phyloP scores from a whole-genome alignment of 2,888 invertebrate genomes.

The Chouioia cunea region DNA sequence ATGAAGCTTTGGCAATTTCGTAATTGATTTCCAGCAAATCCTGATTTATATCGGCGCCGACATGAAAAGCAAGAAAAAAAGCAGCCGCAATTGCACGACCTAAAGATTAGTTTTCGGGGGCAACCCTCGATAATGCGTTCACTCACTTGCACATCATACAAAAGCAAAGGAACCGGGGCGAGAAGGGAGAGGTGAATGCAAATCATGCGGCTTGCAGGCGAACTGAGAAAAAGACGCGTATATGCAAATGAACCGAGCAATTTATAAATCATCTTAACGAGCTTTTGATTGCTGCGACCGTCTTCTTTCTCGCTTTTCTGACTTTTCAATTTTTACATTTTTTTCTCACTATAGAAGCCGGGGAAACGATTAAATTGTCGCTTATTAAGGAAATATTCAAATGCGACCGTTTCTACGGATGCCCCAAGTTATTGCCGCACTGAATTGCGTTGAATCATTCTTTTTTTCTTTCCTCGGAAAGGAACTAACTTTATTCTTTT shows the following conservation, averaged over 20 bases:
- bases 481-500: no score
- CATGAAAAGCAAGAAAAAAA: conserved; percentile 15
- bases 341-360: neutral
- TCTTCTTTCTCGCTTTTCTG: conserved; percentile 1
- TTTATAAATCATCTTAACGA: conserved; percentile 67
- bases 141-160: neutral
- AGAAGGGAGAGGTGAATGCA: conserved; percentile 30
- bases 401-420: conserved; percentile 13
- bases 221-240: conserved; percentile 34
- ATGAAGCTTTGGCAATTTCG: conserved; percentile 24
- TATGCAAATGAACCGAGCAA: conserved; percentile 52
- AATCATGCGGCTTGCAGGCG: no score
- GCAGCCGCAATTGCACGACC: conserved; percentile 21
- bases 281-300: conserved; percentile 62
- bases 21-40: conserved; percentile 48
- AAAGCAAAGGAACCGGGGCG: conserved; percentile 3
- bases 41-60: conserved; percentile 48
- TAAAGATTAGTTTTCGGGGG: conserved; percentile 33
- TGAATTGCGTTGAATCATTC: no score
- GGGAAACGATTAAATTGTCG: conserved; percentile 34
- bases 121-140: conserved; percentile 28
- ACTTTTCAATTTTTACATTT: neutral
- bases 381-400: conserved; percentile 36
- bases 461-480: no score
- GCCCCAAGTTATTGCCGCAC: neutral